Base-by-base conservation (phyloP, 2,113 vertebrate species). In the Rhizomys pruinosus region DNA sequence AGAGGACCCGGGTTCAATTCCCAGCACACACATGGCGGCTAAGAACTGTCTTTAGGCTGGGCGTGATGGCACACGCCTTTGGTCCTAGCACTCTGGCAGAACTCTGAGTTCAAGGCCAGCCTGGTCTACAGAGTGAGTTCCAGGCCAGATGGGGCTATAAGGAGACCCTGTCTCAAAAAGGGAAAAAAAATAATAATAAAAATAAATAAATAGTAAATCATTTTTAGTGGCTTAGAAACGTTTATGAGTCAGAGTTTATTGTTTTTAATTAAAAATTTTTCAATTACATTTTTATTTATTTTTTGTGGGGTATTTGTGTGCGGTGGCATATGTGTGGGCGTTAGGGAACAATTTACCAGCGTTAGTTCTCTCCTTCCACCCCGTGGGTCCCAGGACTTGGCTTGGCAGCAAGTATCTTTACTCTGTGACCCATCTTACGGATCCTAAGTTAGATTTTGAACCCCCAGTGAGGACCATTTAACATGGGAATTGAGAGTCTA, bases 371-470 rank as follows among this genome's bases (percentile, higher is more conserved):
- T 42, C 59, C 79, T 29, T 42, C 59, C 8, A 42, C 74, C 44
- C 29, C 47, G 37, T 44, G 17, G 79, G 79, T 34, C 39, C 80
- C 47, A 11, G 29, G 27, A 42, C 34, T 27, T 37, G 25, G 7
- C 27, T 4, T 82, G 39, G 27, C 44, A 22, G 80, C 6, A 10
- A 82, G 39, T 15, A 34, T 39, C 61, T 82, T 52, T 32, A 81
- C 8, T 25, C 39, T 32, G 37, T 47, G 29, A 84, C 19, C 39
- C 39, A 66, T 66, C 80, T 47, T 39, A 7, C 39, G 44, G 32
- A 39, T 27, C 59, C 57, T 81, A 55, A 81, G 74, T 69, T 92
- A 69, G 63, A 87, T 87, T 93, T 94, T 92, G 87, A 80, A 87
- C 87, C 32, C 32, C 81, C 71, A 57, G 4, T 66, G 66, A 91